Evolutionary conservation across 2,113 vertebrate genomes (phyloP).

Genomic region (Morone chrysops): DNA sequence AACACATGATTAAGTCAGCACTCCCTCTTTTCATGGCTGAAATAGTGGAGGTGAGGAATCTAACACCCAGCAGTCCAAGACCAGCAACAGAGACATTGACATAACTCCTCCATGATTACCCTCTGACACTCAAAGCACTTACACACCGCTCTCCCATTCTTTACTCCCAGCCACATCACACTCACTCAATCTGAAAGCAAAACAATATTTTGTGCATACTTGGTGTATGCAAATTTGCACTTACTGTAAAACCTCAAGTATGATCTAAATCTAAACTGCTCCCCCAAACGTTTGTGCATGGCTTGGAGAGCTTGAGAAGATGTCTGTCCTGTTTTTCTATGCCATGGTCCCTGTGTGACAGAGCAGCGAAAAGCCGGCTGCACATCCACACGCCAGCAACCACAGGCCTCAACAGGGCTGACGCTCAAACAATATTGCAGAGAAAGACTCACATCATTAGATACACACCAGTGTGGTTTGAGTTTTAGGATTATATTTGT

Average conservation of each 20-base stretch:
- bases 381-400: conserved; percentile 24
- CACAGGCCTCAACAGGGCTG: conserved; percentile 32
- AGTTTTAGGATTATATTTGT: conserved; percentile 14
- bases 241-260: conserved; percentile 77
- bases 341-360: conserved; percentile 28
- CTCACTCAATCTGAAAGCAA: conserved; percentile 22
- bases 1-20: conserved; percentile 27
- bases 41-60: conserved; percentile 48
- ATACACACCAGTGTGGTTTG: conserved; percentile 1
- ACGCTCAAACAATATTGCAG: conserved; percentile 4
- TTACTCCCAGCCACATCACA: conserved; percentile 33
- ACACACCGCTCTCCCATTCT: conserved; percentile 8
- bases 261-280: conserved; percentile 62
- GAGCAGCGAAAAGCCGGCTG: conserved; percentile 10
- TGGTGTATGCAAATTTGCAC: conserved; percentile 67
- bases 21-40: conserved; percentile 1
- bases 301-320: conserved; percentile 12
- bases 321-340: background rate
- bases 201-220: conserved; percentile 66
- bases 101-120: conserved; percentile 40
- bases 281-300: conserved; percentile 19
- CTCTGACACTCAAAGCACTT: conserved; percentile 20
- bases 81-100: conserved; percentile 33
- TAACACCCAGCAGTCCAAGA: conserved; percentile 46
- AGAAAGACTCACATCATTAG: conserved; percentile 13